Evolutionary conservation across 1,140 invertebrate species (phyloP), one percentile per base, ranked within the genome.

Genomic region (Monomorium pharaonis): DNA sequence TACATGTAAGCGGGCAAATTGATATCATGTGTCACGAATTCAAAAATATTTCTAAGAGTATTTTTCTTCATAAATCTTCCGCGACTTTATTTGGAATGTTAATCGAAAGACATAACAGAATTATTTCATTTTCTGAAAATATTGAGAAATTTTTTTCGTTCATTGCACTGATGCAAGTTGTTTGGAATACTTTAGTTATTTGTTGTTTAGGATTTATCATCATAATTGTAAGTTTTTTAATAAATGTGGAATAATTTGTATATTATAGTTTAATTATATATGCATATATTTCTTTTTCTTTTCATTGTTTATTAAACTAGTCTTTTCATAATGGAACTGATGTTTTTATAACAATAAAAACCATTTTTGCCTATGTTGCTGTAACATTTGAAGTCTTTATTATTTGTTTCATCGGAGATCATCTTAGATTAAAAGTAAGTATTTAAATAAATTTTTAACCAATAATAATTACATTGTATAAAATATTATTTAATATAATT

Each of bases 1-100:
- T 89, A n/a, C 88, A 89, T 16, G 37, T 56, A 5, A 74, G 81
- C 1, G 86, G 86, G 2, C 86, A 89, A 51, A 42, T 89, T 12
- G 86, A 89, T 47, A 81, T 89, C 27, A 63, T 88, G 3, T 69
- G 87, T 37, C 27, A 81, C 2, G 37, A n/a, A 7, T 6, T 89
- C 0, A 21, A 27, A 51, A 18, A 12, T 16, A 54, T 88, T 42
- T 67, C 49, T 9, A 2, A 33, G 1, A 49, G 30, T 0, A 14
- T n/a, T n/a, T 24, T 9, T 54, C 14, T 37, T 12, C 12, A 12
- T 4, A 6, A 18, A 86, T 65, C 44, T 10, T 18, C 12, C 0
- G 21, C 1, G 1, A 9, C 24, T 5, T 33, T 21, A 6, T n/a
- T 80, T 14, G 33, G 30, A 51, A 18, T 27, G 12, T 18, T 83